Evolutionary conservation across 2,888 invertebrate species (phyloP).

Genomic region (Coenonympha arcania): DNA sequence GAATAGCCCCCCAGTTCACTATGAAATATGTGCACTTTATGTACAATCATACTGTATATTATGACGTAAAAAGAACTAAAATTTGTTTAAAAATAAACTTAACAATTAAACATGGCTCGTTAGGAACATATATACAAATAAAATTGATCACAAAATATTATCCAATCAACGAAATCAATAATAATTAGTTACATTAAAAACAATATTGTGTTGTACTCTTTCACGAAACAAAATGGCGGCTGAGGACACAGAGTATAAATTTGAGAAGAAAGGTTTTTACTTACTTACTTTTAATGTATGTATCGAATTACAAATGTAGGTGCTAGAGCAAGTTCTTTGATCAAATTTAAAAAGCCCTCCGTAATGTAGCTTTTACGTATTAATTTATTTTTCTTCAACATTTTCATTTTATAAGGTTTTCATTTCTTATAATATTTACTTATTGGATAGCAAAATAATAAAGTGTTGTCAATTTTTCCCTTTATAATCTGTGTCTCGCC

Average conservation of each 20-base stretch:
- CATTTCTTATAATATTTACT: no score
- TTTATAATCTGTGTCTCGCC: constrained; percentile 8
- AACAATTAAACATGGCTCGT: constrained; percentile 36
- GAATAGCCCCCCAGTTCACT: no score
- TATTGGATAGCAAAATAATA: constrained; percentile 27
- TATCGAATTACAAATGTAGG: no score
- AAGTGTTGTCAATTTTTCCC: no score
- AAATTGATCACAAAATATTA: constrained; percentile 32
- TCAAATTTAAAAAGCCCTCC: no score
- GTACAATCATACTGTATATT: no score
- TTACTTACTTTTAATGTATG: not conserved
- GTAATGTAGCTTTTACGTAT: no score
- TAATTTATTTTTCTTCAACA: no score
- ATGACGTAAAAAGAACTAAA: constrained; percentile 27
- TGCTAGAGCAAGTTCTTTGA: no score
- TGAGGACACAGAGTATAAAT: not conserved
- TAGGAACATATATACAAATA: constrained; percentile 36
- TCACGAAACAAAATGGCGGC: constrained; percentile 18
- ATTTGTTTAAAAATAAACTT: constrained; percentile 32
- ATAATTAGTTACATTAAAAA: constrained; percentile 21
- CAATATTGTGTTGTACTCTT: constrained; percentile 32
- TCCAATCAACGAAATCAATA: constrained; percentile 31
- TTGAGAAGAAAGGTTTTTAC: no score
- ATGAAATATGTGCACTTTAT: no score
- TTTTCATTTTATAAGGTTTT: no score